A percentile compares a stretch with the other conserved stretches of the same genome.
Evolutionary conservation across 2,888 invertebrate species (phyloP).

Genomic region (Dorcus parallelipipedus): DNA sequence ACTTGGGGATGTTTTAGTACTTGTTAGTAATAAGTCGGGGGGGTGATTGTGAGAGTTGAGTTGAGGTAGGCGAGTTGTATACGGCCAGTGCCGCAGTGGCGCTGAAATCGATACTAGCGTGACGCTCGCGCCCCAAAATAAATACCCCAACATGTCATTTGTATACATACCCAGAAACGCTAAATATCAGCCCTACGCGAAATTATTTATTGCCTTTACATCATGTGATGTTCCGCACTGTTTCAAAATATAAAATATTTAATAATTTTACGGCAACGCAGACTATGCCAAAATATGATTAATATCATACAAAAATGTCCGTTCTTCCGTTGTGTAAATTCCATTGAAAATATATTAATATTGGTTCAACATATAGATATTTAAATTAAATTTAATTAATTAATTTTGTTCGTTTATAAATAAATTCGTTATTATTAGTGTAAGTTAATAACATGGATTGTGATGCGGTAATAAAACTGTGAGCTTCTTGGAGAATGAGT

Average conservation of each 20-base stretch:
- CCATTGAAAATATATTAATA: too few relatives aligned
- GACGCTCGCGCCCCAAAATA: not conserved
- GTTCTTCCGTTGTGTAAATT: too few relatives aligned
- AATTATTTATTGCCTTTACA: conserved; percentile 1
- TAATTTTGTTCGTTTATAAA: too few relatives aligned
- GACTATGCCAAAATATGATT: too few relatives aligned
- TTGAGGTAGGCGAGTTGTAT: not conserved
- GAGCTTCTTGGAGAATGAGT: too few relatives aligned
- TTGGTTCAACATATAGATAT: too few relatives aligned
- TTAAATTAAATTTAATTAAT: too few relatives aligned
- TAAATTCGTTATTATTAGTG: too few relatives aligned
- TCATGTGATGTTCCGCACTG: not conserved
- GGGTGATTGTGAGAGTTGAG: not conserved
- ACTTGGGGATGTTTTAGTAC: not conserved
- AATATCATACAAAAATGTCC: too few relatives aligned
- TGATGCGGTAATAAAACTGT: too few relatives aligned
- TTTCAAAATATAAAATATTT: not conserved
- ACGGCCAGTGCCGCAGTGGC: not conserved
- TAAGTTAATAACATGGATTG: too few relatives aligned
- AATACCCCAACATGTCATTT: not conserved
- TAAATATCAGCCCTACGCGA: not conserved
- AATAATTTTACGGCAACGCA: not conserved
- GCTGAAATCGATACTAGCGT: not conserved
- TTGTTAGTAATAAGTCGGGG: not conserved
- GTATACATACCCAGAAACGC: not conserved